These are phyloP conservation scores for Mastomys natalensis DNA, from an alignment of 2,113 vertebrate genomes.

Conservation along the genomic window DNA sequence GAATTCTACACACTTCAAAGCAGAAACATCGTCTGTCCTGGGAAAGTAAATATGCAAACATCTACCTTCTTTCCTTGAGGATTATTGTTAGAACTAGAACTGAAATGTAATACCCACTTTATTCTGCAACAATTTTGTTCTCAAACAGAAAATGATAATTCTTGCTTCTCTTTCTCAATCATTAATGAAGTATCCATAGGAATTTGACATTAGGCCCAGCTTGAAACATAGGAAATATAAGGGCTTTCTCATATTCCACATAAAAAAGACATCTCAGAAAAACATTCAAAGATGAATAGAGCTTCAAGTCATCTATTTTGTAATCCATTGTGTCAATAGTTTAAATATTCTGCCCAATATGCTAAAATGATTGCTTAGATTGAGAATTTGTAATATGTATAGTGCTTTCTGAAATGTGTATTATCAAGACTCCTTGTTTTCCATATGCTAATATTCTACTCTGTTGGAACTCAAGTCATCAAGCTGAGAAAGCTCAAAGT, in stretches of 20 bases:
- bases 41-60: background rate
- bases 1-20: background rate
- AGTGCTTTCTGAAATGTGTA: slow-evolving; percentile 77
- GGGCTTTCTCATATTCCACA: background rate
- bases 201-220: background rate
- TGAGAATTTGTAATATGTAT: slow-evolving; percentile 69
- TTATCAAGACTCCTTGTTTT: slow-evolving; percentile 63
- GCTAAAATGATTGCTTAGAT: slow-evolving; percentile 45
- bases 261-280: slow-evolving; percentile 32
- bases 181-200: background rate
- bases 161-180: background rate
- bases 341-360: slow-evolving; percentile 71
- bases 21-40: background rate
- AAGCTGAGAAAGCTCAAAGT: slow-evolving; percentile 51
- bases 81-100: background rate
- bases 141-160: background rate
- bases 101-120: background rate
- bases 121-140: background rate
- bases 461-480: slow-evolving; percentile 76
- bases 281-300: slow-evolving; percentile 8
- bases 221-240: slow-evolving; percentile 46
- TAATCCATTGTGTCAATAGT: slow-evolving; percentile 68
- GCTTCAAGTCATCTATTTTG: slow-evolving; percentile 1
- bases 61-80: background rate
- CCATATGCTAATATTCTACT: slow-evolving; percentile 78